A percentile compares a stretch with the other conserved stretches of the same genome.
phyloP scores from a whole-genome alignment of 1,140 invertebrate genomes.

The Zophobas atratus region DNA sequence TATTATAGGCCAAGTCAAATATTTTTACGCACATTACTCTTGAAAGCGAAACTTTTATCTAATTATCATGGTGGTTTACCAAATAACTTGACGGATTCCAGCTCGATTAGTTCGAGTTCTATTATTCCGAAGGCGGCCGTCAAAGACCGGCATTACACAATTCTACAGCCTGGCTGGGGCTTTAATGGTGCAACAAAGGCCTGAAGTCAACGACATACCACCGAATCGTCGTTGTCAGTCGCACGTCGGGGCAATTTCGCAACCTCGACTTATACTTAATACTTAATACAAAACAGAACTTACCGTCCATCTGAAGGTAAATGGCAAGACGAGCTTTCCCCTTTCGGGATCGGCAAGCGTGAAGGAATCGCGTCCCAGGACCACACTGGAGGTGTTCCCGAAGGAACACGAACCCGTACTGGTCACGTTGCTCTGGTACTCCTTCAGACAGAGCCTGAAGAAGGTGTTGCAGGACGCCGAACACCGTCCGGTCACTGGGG shows the following conservation, averaged over 20 bases:
- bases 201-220: constrained; percentile 11
- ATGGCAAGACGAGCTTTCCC: constrained; percentile 85
- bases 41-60: constrained; percentile 41
- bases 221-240: too few species aligned
- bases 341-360: constrained; percentile 84
- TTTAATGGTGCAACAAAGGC: too few species aligned
- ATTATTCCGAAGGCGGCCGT: background rate
- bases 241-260: too few species aligned
- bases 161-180: too few species aligned
- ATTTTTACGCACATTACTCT: constrained; percentile 28
- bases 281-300: constrained; percentile 68
- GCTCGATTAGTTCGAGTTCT: constrained; percentile 7
- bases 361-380: constrained; percentile 90
- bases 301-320: constrained; percentile 93
- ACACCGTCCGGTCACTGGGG: constrained; percentile 70
- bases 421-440: constrained; percentile 89
- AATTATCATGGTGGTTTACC: constrained; percentile 41
- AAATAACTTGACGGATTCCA: constrained; percentile 23
- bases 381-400: constrained; percentile 87
- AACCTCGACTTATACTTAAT: too few species aligned
- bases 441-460: constrained; percentile 91
- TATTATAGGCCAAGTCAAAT: constrained; percentile 21
- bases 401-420: constrained; percentile 90
- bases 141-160: too few species aligned
- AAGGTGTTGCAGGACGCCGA: constrained; percentile 83